Evolutionary conservation across 1,140 invertebrate genomes (phyloP).

Genomic region (Aporrectodea caliginosa): DNA sequence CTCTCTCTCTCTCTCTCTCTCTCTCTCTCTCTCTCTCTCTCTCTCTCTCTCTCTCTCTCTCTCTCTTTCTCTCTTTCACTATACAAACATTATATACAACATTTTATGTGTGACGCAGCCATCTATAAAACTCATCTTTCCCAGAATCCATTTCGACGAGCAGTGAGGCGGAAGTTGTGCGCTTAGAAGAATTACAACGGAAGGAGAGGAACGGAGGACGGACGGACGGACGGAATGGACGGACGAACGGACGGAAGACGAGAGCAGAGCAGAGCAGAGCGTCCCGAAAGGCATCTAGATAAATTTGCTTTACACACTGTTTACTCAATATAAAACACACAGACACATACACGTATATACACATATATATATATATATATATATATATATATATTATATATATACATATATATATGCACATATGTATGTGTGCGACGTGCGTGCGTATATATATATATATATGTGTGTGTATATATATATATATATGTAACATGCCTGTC

Average conservation of each 20-base stretch:
- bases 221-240: too few species aligned
- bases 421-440: neutral
- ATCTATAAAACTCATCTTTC: too few species aligned
- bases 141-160: too few species aligned
- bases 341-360: neutral
- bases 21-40: slow-evolving; percentile 17
- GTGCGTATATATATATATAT: neutral
- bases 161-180: too few species aligned
- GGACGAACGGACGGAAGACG: too few species aligned
- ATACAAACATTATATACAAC: neutral
- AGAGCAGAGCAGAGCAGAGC: too few species aligned
- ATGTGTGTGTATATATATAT: neutral
- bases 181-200: too few species aligned
- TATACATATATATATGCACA: neutral
- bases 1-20: slow-evolving; percentile 20
- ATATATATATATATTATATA: neutral
- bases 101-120: too few species aligned
- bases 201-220: too few species aligned
- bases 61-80: slow-evolving; percentile 13
- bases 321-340: too few species aligned
- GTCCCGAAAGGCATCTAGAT: too few species aligned
- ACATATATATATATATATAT: slow-evolving; percentile 6
- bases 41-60: slow-evolving; percentile 17
- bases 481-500: neutral
- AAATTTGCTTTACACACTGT: too few species aligned